These are phyloP conservation scores for Bolborhynchus lineola DNA, from an alignment of 2,113 vertebrate species.

Conservation along the genomic window DNA sequence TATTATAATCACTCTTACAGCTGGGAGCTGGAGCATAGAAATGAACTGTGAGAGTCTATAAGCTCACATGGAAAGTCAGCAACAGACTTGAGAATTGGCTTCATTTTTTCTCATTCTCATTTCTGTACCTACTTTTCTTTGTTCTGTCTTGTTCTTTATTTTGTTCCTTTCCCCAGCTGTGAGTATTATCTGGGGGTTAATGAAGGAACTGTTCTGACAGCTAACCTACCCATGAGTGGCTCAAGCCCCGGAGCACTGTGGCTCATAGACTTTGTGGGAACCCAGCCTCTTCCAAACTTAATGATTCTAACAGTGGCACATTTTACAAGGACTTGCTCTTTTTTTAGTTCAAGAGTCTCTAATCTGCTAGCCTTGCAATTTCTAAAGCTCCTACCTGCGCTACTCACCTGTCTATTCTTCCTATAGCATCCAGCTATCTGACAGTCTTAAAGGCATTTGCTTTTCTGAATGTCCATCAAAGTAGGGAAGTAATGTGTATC, in stretches of 20 bases:
- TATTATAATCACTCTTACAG: slow-evolving; percentile 8
- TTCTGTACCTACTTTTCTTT: background rate
- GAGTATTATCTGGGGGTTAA: background rate
- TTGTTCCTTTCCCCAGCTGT: background rate
- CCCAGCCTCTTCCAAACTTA: background rate
- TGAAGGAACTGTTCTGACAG: background rate
- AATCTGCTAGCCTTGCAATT: background rate
- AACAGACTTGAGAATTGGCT: background rate
- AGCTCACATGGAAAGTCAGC: background rate
- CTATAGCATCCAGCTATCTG: background rate
- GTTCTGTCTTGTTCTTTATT: background rate
- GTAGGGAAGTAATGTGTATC: background rate
- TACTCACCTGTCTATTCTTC: background rate
- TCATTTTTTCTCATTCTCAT: background rate
- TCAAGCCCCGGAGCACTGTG: background rate
- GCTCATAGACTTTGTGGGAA: background rate
- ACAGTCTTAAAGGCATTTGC: background rate
- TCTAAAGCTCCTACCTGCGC: background rate
- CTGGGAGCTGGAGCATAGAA: background rate
- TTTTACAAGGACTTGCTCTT: background rate
- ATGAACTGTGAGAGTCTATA: background rate
- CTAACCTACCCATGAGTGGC: background rate
- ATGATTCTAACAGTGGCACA: background rate
- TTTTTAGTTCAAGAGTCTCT: background rate
- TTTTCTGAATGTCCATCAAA: background rate